These are phyloP conservation scores for Geothlypis trichas DNA, from an alignment of 2,113 vertebrate genomes.

Conservation along the genomic window DNA sequence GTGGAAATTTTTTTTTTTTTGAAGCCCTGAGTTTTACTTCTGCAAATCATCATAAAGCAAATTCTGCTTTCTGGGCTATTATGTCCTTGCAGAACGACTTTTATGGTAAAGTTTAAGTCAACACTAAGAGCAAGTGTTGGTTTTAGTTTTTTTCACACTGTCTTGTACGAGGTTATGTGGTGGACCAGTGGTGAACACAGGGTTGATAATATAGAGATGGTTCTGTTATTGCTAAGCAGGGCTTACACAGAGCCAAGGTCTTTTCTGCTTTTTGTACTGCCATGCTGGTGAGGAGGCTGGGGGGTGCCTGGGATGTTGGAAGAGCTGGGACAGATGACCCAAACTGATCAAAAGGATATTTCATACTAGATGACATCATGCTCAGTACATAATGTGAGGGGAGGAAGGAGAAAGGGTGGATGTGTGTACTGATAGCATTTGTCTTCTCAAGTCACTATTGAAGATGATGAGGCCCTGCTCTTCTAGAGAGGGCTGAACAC, in stretches of 20 bases:
- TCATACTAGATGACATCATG: not conserved
- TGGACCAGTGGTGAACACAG: not conserved
- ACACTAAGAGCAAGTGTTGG: not conserved
- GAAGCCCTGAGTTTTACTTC: not conserved
- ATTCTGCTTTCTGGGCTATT: not conserved
- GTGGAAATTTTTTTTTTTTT: not conserved
- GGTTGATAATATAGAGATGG: not conserved
- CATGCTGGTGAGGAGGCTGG: not conserved
- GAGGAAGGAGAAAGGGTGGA: not conserved
- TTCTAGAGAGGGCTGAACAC: not conserved
- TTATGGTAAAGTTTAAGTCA: not conserved
- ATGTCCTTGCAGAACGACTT: not conserved
- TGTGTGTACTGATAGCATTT: not conserved
- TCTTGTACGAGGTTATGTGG: not conserved
- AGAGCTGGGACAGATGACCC: not conserved
- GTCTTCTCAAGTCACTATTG: accelerated
- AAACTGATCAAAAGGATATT: not conserved
- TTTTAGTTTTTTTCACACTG: not conserved
- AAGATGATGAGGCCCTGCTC: too few relatives aligned
- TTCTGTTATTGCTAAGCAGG: not conserved
- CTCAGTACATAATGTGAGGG: not conserved
- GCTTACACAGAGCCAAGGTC: not conserved
- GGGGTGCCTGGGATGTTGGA: not conserved
- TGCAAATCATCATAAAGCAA: not conserved
- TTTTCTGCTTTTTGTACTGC: not conserved